Base-by-base conservation (phyloP, 2,113 vertebrate genomes). In the Clupea harengus region DNA sequence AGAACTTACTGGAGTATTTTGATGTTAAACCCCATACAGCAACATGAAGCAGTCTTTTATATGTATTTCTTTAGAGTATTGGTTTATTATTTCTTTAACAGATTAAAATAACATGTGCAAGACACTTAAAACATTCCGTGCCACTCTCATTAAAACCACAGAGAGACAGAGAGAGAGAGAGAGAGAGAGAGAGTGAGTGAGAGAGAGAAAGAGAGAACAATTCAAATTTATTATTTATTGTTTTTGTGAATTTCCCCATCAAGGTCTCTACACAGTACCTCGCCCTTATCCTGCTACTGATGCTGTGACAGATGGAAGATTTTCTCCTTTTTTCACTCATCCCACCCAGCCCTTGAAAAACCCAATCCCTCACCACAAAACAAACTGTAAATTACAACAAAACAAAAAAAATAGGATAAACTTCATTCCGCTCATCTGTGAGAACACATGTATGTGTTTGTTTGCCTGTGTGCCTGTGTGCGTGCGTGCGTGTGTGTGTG, bases 31-130 rank as follows among this genome's bases (percentile, higher is more conserved):
- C 94, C 94, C 95, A 96, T 89, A 88, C 91, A 95, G 95, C 94
- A 96, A 97, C 95, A 96, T 92, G 95, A 95, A 96, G 95, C 95
- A 94, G 87, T 85, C 47, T 85, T 80, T 45, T 84, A 72, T 11
- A 78, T 39, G 13, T 83, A 72, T 83, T 46, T 44, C 75, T 85
- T 94, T 94, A 95, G 94, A 92, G 92, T 95, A 93, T 93, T 93
- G 83, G 46, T 85, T 88, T 85, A 85, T 89, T 85, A 85, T 89
- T 86, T 86, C 94, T 96, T 96, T 94, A 95, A 96, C 96, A 94
- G 94, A 96, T 97, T 96, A 97, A 97, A 97, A 96, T 95, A 97
- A 97, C 96, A 97, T 97, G 96, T 96, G 97, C 96, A 96, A 96
- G 95, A 97, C 95, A 95, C 92, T 95, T 94, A 96, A 88, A 88